Percentiles rank a stretch among this genome's conserved stretches.
phyloP scores from a whole-genome alignment of 2,113 vertebrate species.

The Nothobranchius kuhntae region DNA sequence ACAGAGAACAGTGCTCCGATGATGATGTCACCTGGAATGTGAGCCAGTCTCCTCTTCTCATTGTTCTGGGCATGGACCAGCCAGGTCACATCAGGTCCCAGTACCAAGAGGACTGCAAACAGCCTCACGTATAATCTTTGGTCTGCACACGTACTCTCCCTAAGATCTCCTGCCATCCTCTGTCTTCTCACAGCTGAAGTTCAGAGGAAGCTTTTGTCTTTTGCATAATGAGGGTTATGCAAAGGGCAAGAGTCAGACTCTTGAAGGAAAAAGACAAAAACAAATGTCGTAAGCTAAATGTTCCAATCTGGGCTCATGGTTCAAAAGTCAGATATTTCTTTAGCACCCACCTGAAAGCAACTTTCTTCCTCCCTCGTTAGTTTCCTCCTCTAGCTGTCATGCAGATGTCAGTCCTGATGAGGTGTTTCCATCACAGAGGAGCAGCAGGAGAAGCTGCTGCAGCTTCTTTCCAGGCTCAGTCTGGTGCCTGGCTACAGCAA shows the following conservation, averaged over 20 bases:
- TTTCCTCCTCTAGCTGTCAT: constrained; percentile 14
- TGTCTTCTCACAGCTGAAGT: constrained; percentile 28
- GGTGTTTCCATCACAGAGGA: constrained; percentile 37
- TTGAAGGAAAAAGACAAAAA: constrained; percentile 11
- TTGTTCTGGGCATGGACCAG: constrained; percentile 86
- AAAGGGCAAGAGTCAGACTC: constrained; percentile 18
- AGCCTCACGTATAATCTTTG: constrained; percentile 35
- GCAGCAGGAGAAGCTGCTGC: constrained; percentile 22
- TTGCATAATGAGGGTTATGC: constrained; percentile 13
- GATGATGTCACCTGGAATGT: constrained; percentile 94
- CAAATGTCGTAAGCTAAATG: background rate
- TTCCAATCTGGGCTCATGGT: too few species aligned
- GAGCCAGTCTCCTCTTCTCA: constrained; percentile 91
- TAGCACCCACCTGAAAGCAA: background rate
- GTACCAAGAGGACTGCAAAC: constrained; percentile 41
- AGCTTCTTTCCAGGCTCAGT: constrained; percentile 35
- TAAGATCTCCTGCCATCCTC: constrained; percentile 46
- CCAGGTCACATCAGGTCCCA: constrained; percentile 55
- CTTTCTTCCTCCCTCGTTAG: constrained; percentile 51
- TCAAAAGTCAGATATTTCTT: constrained; percentile 1
- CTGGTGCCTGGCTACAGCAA: constrained; percentile 63
- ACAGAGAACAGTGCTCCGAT: constrained; percentile 98
- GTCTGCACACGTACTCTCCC: constrained; percentile 12
- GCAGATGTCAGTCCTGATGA: constrained; percentile 26
- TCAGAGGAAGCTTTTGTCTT: constrained; percentile 10